Conservation (phyloP, 2,797 vertebrate genomes). For the Chiloscyllium punctatum region DNA sequence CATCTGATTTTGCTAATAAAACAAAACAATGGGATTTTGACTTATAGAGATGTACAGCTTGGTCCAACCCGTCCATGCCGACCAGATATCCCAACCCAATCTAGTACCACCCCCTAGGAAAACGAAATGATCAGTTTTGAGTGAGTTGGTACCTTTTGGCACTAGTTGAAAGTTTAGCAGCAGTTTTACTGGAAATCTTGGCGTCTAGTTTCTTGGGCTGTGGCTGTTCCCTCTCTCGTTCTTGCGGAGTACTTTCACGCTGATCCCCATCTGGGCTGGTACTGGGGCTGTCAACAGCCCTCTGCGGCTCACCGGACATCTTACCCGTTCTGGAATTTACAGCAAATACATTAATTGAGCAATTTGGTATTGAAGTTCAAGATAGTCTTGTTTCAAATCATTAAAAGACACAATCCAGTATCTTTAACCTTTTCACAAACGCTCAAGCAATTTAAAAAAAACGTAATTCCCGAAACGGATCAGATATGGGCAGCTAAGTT, state of each 20-base stretch:
- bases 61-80: too few relatives aligned
- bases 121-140: neutral
- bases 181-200: conserved; percentile 97
- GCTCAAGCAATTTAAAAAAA: neutral
- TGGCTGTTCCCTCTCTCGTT: conserved; percentile 86
- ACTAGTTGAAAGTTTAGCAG: conserved; percentile 96
- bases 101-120: too few relatives aligned
- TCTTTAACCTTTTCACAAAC: neutral
- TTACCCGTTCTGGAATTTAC: conserved; percentile 55
- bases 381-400: neutral
- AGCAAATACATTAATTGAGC: conserved; percentile 33
- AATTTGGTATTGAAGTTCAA: neutral
- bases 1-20: neutral
- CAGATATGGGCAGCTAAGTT: too few relatives aligned
- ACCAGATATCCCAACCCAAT: too few relatives aligned
- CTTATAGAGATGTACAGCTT: too few relatives aligned
- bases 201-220: conserved; percentile 98
- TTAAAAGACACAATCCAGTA: neutral
- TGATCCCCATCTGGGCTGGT: conserved; percentile 98
- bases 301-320: conserved; percentile 96
- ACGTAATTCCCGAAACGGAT: too few relatives aligned
- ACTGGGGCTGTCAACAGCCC: conserved; percentile 95
- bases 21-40: neutral
- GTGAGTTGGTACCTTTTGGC: conserved; percentile 80
- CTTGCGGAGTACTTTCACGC: conserved; percentile 78